Evolutionary conservation across 1,140 invertebrate species (phyloP).

Genomic region (Rhyacophila brunnea): DNA sequence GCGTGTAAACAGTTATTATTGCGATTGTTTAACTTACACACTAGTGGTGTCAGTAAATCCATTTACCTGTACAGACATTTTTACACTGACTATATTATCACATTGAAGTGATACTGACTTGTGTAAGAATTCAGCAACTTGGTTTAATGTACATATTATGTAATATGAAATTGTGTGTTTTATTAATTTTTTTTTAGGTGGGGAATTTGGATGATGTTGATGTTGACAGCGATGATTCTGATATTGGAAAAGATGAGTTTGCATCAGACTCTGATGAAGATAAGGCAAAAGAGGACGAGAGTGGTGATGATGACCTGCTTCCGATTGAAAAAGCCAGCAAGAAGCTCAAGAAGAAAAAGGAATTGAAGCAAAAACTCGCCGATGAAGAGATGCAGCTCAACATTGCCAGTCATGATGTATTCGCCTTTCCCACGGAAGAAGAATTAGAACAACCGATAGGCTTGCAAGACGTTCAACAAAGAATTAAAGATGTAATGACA

Average conservation of each 20-base stretch:
- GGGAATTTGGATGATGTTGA: constrained; percentile 51
- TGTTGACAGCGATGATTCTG: constrained; percentile 53
- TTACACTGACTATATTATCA: too few relatives aligned
- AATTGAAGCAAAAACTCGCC: constrained; percentile 69
- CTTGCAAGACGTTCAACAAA: constrained; percentile 81
- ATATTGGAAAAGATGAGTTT: constrained; percentile 48
- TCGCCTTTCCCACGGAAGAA: constrained; percentile 72
- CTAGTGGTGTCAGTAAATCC: too few relatives aligned
- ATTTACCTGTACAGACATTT: too few relatives aligned
- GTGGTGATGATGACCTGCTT: constrained; percentile 65
- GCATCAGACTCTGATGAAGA: constrained; percentile 46
- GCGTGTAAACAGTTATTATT: too few relatives aligned
- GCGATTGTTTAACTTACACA: too few relatives aligned
- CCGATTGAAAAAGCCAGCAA: constrained; percentile 86
- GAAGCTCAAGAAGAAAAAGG: constrained; percentile 74
- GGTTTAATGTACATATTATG: too few relatives aligned
- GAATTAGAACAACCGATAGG: constrained; percentile 71
- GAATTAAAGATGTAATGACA: constrained; percentile 86
- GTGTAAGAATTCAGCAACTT: too few relatives aligned
- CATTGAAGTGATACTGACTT: too few relatives aligned
- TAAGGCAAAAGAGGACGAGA: constrained; percentile 48
- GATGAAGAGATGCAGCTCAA: constrained; percentile 79
- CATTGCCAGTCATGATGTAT: constrained; percentile 70
- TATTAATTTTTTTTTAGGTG: constrained; percentile 41
- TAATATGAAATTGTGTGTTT: not conserved